Base-by-base conservation (phyloP, 64 coral and sea anemone genomes). In the Orbicella faveolata region DNA sequence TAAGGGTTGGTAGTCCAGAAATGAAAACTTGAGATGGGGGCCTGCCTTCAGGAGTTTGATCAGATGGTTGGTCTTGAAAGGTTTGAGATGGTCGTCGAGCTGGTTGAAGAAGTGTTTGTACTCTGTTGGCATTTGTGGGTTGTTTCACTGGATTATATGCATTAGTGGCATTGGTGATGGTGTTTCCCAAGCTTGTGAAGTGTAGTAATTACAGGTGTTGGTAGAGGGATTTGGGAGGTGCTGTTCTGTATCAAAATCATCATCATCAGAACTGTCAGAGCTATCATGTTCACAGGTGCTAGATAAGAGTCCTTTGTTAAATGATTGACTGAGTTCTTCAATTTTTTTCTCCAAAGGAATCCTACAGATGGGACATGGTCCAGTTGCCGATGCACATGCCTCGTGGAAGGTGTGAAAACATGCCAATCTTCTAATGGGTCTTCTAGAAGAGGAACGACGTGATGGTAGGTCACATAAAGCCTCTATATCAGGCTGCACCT, bases 81-180 rank as follows among this genome's bases (percentile, higher is more conserved):
- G 68, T 72, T 21, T 30, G 26, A 72, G 68, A 72, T 72, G 68
- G 68, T 72, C 68, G 16, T 20, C n/a, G 1, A 72, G 68, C 68
- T 72, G 73, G 73, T 75, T 75, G 26, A 75, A 39, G 73, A 75
- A 39, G 73, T 23, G 73, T 34, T 75, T 75, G 73, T 74, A 74
- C 72, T 74, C 72, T 74, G 72, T 18, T 69, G 66, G 9, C 11
- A 18, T 69, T 69, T 25, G 11, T 69, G 9, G 66, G 66, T 69
- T 69, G 66, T 69, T 69, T 69, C 1, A 25, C 66, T 69, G 66
- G 66, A 69, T 69, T 0, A 69, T 72, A 72, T 72, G 68, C 68
- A 72, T 72, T n/a, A 23, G 16, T 72, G 15, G 68, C 68, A 72
- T 72, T 72, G 68, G 15, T 72, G 15, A 72, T 21, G 15, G 68